These are phyloP conservation scores for Vipera latastei DNA, from an alignment of 2,797 vertebrate genomes.

Conservation along the genomic window DNA sequence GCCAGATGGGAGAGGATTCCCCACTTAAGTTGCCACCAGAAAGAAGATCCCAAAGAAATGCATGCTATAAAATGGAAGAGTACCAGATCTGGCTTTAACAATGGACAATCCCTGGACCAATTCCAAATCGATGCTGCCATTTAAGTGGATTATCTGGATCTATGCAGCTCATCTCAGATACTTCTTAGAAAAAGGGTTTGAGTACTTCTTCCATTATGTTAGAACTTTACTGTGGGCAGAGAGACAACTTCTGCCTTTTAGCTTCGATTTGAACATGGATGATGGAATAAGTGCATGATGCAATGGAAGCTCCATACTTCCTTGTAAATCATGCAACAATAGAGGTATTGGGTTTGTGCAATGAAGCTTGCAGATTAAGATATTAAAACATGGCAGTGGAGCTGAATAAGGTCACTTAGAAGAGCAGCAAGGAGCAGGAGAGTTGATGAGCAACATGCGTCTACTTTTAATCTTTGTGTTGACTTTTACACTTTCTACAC, in stretches of 20 bases:
- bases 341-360: neutral
- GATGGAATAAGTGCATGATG: neutral
- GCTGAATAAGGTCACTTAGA: neutral
- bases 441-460: neutral
- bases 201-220: neutral
- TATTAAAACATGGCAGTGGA: neutral
- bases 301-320: neutral
- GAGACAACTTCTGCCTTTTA: neutral
- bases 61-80: neutral
- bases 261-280: neutral
- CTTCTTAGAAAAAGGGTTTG: neutral
- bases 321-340: neutral
- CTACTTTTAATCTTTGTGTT: neutral
- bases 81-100: neutral
- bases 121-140: neutral
- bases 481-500: neutral
- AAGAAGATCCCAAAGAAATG: neutral
- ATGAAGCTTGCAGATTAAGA: neutral
- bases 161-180: neutral
- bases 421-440: neutral
- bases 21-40: neutral
- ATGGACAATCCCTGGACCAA: neutral
- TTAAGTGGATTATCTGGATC: neutral
- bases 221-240: neutral
- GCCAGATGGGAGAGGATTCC: neutral